Percentiles rank a stretch among this genome's conserved stretches.
Evolutionary conservation across 2,797 vertebrate genomes (phyloP).

Genomic region (Silurus lanzhouensis): DNA sequence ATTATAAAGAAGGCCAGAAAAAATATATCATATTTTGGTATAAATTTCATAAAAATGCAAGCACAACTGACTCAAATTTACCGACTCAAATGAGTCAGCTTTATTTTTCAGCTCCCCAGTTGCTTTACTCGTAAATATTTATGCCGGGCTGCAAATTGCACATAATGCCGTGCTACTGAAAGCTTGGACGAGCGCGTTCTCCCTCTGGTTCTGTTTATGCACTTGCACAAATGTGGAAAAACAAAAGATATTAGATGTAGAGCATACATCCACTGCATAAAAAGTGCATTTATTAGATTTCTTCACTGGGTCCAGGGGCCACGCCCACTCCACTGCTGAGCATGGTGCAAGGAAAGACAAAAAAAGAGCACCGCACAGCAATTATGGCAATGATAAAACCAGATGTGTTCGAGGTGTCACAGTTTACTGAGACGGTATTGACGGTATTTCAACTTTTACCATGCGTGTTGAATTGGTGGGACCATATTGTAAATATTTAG

Average conservation of each 20-base stretch:
- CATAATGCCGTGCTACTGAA: not conserved
- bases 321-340: not conserved
- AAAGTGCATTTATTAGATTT: not conserved
- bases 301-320: no score
- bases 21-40: not conserved
- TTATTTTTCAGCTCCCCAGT: not conserved
- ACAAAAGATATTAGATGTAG: not conserved
- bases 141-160: not conserved
- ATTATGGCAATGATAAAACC: not conserved
- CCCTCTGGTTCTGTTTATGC: not conserved
- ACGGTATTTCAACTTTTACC: not conserved
- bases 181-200: not conserved
- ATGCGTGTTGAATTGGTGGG: not conserved
- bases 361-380: not conserved
- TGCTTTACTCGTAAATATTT: constrained; percentile 2
- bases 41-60: not conserved
- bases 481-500: not conserved
- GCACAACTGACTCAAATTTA: constrained; percentile 7
- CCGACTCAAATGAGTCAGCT: not conserved
- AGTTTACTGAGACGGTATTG: not conserved
- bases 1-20: not conserved
- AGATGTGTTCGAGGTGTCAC: not conserved
- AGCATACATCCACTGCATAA: not conserved
- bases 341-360: not conserved
- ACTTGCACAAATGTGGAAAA: constrained; percentile 6